Evolutionary conservation across 2,888 invertebrate genomes (phyloP).

Genomic region (Drosophila maculinotata): DNA sequence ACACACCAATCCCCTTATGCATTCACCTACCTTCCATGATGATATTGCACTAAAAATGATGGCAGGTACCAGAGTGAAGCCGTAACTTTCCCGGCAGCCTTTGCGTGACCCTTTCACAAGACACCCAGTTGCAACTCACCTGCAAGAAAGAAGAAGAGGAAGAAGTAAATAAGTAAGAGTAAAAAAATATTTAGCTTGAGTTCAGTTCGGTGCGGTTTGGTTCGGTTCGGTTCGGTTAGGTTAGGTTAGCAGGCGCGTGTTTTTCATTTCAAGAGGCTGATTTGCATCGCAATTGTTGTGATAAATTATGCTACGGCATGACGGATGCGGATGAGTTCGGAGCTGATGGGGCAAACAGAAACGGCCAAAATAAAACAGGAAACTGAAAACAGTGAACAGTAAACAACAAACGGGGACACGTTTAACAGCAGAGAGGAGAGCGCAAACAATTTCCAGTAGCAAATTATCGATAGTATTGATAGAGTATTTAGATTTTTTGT

Average conservation of each 20-base stretch:
- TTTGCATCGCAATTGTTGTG: conserved; percentile 69
- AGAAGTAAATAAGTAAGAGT: conserved; percentile 2
- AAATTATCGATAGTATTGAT: no score
- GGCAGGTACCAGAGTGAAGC: conserved; percentile 19
- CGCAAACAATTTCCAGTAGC: no score
- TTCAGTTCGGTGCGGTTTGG: conserved; percentile 2
- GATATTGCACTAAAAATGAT: conserved; percentile 27
- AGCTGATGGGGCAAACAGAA: conserved; percentile 16
- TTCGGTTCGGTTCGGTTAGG: conserved; percentile 1
- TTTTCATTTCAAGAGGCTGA: conserved; percentile 70
- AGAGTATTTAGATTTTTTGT: no score
- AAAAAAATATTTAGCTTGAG: conserved; percentile 22
- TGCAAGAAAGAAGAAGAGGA: conserved; percentile 30
- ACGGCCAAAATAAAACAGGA: conserved; percentile 2
- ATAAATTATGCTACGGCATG: conserved; percentile 54
- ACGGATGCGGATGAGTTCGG: conserved; percentile 45
- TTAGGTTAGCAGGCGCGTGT: conserved; percentile 62
- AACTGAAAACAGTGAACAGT: conserved; percentile 20
- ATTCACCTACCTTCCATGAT: conserved; percentile 25
- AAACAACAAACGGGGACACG: conserved; percentile 23
- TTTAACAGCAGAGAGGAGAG: conserved; percentile 8
- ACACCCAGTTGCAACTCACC: conserved; percentile 46
- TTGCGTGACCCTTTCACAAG: conserved; percentile 10
- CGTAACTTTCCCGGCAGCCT: conserved; percentile 18
- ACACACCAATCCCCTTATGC: neutral